Percentiles rank a stretch among this genome's conserved stretches.
These are phyloP conservation scores for Epistrophe grossulariae DNA, from an alignment of 2,888 invertebrate species.

Conservation along the genomic window DNA sequence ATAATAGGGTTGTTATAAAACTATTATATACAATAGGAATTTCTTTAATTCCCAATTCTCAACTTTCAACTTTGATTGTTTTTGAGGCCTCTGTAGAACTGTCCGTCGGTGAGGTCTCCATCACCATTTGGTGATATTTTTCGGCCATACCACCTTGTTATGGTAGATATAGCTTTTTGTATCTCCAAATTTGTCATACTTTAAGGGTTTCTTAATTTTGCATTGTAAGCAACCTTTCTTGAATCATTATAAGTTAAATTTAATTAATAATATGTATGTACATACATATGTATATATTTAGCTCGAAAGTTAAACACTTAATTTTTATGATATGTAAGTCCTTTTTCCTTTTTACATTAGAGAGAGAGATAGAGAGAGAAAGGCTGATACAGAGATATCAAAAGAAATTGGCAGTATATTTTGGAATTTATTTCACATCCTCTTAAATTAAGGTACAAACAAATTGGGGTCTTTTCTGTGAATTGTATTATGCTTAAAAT, in stretches of 20 bases:
- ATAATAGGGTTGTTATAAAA: no score
- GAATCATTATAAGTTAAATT: background rate
- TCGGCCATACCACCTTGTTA: no score
- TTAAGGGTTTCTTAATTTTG: background rate
- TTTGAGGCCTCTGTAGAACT: no score
- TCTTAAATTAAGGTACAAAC: background rate
- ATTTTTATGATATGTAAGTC: background rate
- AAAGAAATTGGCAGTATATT: background rate
- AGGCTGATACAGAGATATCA: background rate
- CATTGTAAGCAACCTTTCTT: background rate
- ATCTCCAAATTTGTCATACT: background rate
- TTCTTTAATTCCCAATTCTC: no score
- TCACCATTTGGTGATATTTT: no score
- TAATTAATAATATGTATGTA: background rate
- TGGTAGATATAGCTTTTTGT: no score
- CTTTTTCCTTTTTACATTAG: background rate
- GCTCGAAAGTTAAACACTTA: background rate
- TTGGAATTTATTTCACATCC: background rate
- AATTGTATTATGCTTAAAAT: background rate
- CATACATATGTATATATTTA: no score
- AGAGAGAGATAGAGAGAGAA: background rate
- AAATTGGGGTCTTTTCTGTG: conserved; percentile 6
- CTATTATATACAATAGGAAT: no score
- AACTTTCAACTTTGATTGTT: no score
- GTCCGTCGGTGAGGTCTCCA: no score